Base-by-base conservation (phyloP, 2,888 invertebrate genomes). In the Synanthedon tipuliformis region DNA sequence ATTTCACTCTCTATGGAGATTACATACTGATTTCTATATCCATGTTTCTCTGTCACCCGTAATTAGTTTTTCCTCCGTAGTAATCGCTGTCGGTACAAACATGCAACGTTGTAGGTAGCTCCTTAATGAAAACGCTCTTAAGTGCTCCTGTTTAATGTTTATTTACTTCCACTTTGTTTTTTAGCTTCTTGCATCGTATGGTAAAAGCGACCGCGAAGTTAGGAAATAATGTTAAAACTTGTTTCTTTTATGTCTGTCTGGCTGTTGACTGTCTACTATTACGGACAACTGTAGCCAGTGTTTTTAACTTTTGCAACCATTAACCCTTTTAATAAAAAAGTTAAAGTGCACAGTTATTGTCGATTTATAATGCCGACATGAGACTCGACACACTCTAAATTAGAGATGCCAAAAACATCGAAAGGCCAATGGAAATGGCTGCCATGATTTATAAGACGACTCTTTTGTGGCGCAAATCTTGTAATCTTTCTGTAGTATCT, bases 61-160 rank as follows among this genome's bases (percentile, higher is more conserved):
- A 81, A 83, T 84, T 84, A 82, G 82, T 78, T 81, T 79, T 80
- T 78, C 75, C 70, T 73, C 65, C 63, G 71, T 67, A 78, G 80
- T 76, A 81, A 83, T 78, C 74, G 78, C 66, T 68, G 72, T 72
- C 70, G 69, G 71, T 74, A 76, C 71, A 70, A 79, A 76, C 80
- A 82, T 83, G 80, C 81, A 83, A 81, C 80, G 75, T 80, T 80
- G 77, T 78, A 71, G 67, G 77, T 78, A 71, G 67, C 70, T 69
- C 69, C 73, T 73, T 82, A 84, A 85, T 84, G 81, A 85, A 83
- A 83, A 81, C 72, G 74, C 77, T 79, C 73, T 75, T 75, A 79
- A 84, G 81, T 78, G 75, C 75, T 75, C 58, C 73, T 75, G 76
- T 78, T 84, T 81, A 81, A 79, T 76, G 78, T 81, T 80, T 81